These are phyloP conservation scores for Myrmecobius fasciatus DNA, from an alignment of 2,113 vertebrate species.

Conservation along the genomic window DNA sequence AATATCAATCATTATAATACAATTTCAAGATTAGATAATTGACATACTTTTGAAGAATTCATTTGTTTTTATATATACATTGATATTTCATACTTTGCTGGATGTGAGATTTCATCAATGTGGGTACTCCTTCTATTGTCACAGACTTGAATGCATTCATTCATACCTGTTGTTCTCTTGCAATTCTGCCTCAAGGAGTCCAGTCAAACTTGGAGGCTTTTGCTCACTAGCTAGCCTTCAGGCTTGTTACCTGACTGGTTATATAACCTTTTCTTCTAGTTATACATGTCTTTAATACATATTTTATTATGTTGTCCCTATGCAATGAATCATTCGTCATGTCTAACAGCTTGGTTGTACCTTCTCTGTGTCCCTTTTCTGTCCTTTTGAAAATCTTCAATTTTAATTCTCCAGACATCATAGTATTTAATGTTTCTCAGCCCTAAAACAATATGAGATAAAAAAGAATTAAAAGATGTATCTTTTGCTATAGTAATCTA, in stretches of 20 bases:
- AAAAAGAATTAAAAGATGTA: background rate
- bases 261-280: background rate
- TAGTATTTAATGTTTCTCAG: background rate
- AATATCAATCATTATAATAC: background rate
- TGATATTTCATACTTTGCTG: background rate
- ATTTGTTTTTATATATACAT: background rate
- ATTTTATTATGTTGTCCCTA: no score
- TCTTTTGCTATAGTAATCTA: no score
- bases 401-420: background rate
- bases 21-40: background rate
- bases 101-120: background rate
- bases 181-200: background rate
- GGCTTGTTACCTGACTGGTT: background rate
- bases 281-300: no score
- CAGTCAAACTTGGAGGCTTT: background rate
- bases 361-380: background rate
- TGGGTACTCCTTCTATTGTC: background rate
- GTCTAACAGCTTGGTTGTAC: background rate
- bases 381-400: background rate
- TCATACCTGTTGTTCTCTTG: background rate
- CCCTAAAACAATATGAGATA: background rate
- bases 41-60: background rate
- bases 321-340: no score
- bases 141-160: background rate
- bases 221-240: background rate